Base-by-base conservation (phyloP, 64 coral and sea anemone species). In the Exaiptasia diaphana region DNA sequence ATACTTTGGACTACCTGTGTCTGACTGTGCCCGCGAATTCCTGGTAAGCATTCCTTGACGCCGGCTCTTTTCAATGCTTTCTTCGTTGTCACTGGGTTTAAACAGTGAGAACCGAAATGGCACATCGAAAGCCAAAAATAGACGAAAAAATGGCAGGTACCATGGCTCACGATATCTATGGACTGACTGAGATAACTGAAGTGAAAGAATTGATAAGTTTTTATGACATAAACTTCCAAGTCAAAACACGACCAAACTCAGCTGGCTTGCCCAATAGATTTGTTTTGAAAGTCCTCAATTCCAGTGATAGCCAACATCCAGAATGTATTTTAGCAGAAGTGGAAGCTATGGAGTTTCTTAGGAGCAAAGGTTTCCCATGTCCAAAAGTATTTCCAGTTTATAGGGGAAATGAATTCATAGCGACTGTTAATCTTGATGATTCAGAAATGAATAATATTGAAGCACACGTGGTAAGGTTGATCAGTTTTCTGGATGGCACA, bases 241-340 rank as follows among this genome's bases (percentile, higher is more conserved):
- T 87, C 43, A 48, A 58, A 57, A 73, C 73, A 0, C n/a, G 32
- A n/a, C 54, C 41, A 67, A 38, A 15, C 1, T 2, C 53, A 25
- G 2, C 25, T 0, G 7, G 27, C 14, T 32, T 68, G 30, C 23
- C 30, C 2, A 7, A 15, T 1, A 73, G 78, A 65, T 87, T 77
- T 39, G 84, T 87, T 4, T 61, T 87, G 5, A 87, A 87, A 56
- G 53, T 86, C 18, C 46, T 77, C 3, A 87, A 87, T 45, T 87
- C 73, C 0, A 14, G 24, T 31, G 84, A 87, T 45, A 87, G 84
- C 33, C 44, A 68, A 18, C 12, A 78, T n/a, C 32, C 20, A 29
- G 73, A 87, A 18, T 46, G 50, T 27, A 22, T 76, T 12, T 41
- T 50, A 32, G 73, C 84, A 38, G 84, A 87, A 78, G 38, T 60